Evolutionary conservation across 2,113 vertebrate species (phyloP), one percentile per base, ranked within the genome.

Genomic region (Colaptes auratus): DNA sequence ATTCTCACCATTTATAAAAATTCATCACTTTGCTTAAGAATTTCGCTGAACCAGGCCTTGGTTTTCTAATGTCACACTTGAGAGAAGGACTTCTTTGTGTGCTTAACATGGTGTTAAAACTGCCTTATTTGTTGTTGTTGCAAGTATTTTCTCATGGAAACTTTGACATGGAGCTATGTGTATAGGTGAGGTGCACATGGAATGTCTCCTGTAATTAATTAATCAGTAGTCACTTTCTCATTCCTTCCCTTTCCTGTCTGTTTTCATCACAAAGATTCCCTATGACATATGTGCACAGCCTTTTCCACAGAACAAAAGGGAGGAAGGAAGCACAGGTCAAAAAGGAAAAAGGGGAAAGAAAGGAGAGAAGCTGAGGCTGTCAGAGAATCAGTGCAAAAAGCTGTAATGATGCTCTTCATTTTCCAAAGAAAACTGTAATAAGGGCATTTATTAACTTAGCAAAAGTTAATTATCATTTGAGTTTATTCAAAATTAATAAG

Each of bases 231-330:
- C 31, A 59, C 48, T 82, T 56, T 82, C 52, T 82, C 87, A 86
- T 78, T 94, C 72, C 19, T 91, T 93, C 71, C 87, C 31, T 89
- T 96, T 94, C 95, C 95, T 85, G 74, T 33, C 79, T 85, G 52
- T 64, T 82, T 77, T 65, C 39, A 85, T 58, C 35, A 80, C 46
- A 74, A 50, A 77, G 74, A 89, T 74, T 53, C 5, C 75, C 75
- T 72, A 31, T 65, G 82, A 92, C 78, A 63, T 39, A 77, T 15
- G 24, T 39, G 55, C 25, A 83, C 76, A 16, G 48, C n/a, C 53
- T 79, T 81, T 78, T 81, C 16, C 52, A 85, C 92, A 92, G 74
- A 84, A 86, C 30, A 80, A 79, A 91, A 56, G 55, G 28, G 28
- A 95, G 82, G 77, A 93, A 95, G 87, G 87, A 94, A 94, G 59